Conservation (phyloP, 1,140 invertebrate genomes). For the Pomacea maculata region DNA sequence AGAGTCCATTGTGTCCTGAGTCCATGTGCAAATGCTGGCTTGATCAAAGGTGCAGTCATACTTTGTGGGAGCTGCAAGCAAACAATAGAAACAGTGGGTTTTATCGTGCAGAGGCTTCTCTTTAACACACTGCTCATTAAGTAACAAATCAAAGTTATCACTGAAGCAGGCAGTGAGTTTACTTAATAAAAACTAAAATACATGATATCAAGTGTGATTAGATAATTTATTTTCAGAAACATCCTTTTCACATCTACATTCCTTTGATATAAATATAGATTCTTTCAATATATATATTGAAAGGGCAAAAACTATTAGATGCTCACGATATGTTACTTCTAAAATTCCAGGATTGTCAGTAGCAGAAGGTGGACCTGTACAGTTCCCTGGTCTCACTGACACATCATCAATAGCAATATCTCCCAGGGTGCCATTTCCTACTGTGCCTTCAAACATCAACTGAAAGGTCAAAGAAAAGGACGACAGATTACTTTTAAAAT, state of each 20-base stretch:
- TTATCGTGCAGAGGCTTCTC: no score
- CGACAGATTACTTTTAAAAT: no score
- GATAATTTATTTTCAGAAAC: no score
- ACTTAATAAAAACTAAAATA: background rate
- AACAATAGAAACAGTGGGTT: background rate
- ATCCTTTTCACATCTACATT: no score
- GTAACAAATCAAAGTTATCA: no score
- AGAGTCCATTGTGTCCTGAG: constrained; percentile 39
- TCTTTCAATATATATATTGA: background rate
- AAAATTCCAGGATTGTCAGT: constrained; percentile 13
- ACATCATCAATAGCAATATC: constrained; percentile 65
- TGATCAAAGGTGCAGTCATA: constrained; percentile 53
- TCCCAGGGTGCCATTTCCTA: constrained; percentile 41
- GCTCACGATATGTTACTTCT: background rate
- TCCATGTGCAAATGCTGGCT: constrained; percentile 50
- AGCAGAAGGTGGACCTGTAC: constrained; percentile 15
- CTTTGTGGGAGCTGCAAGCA: constrained; percentile 36
- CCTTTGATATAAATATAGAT: background rate
- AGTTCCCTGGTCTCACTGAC: constrained; percentile 69
- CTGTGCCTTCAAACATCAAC: constrained; percentile 47
- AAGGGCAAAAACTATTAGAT: no score
- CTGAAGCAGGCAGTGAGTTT: no score
- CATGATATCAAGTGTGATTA: no score
- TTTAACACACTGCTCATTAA: no score
- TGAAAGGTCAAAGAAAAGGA: constrained; percentile 1